Evolutionary conservation across 2,113 vertebrate species (phyloP).

Genomic region (Oenanthe melanoleuca): DNA sequence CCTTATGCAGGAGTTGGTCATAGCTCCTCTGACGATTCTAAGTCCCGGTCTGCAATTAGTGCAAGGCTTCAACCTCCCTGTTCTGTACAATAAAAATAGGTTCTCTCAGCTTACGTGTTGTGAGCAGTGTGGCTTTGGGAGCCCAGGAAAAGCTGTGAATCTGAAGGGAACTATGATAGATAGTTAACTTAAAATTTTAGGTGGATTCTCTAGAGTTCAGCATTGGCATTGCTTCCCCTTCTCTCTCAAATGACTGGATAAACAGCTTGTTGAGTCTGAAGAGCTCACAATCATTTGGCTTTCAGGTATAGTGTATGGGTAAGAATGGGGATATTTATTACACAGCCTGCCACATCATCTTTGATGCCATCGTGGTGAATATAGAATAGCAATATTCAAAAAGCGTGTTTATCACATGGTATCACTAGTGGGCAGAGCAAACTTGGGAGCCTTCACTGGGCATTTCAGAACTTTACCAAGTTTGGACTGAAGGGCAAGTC

Average conservation of each 20-base stretch:
- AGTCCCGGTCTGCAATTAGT: conserved; percentile 8
- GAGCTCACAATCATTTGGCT: neutral
- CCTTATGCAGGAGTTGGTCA: conserved; percentile 35
- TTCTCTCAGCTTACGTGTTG: neutral
- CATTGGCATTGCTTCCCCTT: neutral
- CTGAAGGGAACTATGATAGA: neutral
- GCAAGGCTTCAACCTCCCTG: conserved; percentile 6
- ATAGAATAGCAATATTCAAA: neutral
- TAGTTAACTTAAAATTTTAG: neutral
- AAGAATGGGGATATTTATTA: neutral
- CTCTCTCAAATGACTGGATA: neutral
- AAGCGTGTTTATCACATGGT: neutral
- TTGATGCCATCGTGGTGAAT: neutral
- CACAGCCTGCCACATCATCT: neutral
- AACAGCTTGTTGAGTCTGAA: neutral
- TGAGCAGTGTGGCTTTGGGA: conserved; percentile 27
- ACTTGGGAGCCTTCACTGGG: neutral
- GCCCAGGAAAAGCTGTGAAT: neutral
- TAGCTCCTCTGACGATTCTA: conserved; percentile 55
- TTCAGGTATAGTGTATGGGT: neutral
- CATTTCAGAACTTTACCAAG: neutral
- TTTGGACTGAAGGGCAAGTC: neutral
- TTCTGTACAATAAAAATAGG: conserved; percentile 12
- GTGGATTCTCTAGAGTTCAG: neutral
- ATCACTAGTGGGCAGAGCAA: neutral